Conservation (phyloP, 1,140 invertebrate species). For the Aradophagus sp. region DNA sequence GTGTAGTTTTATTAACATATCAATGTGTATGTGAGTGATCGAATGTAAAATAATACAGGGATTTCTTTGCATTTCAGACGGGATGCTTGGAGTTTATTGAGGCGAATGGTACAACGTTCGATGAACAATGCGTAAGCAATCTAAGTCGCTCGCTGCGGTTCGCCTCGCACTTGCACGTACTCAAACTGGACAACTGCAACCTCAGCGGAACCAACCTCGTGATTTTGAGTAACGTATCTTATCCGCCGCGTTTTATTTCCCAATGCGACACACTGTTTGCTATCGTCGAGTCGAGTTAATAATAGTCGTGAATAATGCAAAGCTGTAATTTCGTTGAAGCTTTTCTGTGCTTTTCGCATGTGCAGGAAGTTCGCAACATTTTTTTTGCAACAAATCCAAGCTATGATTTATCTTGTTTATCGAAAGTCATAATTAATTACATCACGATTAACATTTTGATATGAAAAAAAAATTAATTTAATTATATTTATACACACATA, state of each 20-base stretch:
- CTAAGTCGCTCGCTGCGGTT: conserved; percentile 81
- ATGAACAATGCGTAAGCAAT: conserved; percentile 81
- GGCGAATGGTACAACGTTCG: conserved; percentile 79
- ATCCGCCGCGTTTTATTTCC: conserved; percentile 29
- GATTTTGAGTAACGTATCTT: conserved; percentile 77
- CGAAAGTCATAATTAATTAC: too few relatives aligned
- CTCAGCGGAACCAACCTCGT: conserved; percentile 80
- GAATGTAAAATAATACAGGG: too few relatives aligned
- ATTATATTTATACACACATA: too few relatives aligned
- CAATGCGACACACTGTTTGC: conserved; percentile 23
- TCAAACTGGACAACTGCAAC: conserved; percentile 85
- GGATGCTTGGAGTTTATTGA: conserved; percentile 83
- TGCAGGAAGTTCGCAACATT: too few relatives aligned
- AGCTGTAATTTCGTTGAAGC: conserved; percentile 5
- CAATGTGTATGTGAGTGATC: too few relatives aligned
- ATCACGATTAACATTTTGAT: too few relatives aligned
- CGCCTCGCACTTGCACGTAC: conserved; percentile 80
- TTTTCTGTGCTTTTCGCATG: too few relatives aligned
- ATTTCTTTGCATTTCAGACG: conserved; percentile 75
- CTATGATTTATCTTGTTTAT: too few relatives aligned
- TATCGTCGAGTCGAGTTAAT: conserved; percentile 28
- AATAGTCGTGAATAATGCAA: conserved; percentile 30
- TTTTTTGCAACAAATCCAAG: too few relatives aligned
- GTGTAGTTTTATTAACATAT: too few relatives aligned
- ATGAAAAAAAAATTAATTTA: too few relatives aligned